Conservation (phyloP, 2,797 vertebrate genomes). For the Ammospiza maritima region DNA sequence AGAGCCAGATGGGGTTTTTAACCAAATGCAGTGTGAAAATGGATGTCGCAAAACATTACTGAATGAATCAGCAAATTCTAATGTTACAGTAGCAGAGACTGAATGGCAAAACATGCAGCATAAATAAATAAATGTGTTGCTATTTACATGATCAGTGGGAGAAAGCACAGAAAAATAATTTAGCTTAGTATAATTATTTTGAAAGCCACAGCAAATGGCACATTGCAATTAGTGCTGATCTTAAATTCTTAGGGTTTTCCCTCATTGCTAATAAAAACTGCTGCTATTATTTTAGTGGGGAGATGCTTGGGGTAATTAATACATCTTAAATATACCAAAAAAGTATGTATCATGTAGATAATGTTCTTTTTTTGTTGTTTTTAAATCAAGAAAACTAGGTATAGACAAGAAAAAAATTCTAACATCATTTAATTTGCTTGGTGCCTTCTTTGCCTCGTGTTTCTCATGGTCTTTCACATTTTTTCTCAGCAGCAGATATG, state of each 20-base stretch:
- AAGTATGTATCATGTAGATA: not conserved
- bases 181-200: not conserved
- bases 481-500: not conserved
- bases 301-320: not conserved
- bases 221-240: not conserved
- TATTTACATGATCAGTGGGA: not conserved
- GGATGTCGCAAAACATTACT: not conserved
- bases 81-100: not conserved
- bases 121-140: not conserved
- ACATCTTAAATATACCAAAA: not conserved
- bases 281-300: not conserved
- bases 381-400: not conserved
- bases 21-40: not conserved
- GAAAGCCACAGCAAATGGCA: not conserved
- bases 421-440: not conserved
- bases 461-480: not conserved
- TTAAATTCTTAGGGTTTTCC: not conserved
- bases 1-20: not conserved
- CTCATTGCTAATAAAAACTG: not conserved
- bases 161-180: not conserved
- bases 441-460: not conserved
- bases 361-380: not conserved
- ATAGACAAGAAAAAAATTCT: not conserved
- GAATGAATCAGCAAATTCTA: conserved; percentile 25
- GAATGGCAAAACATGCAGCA: not conserved